Conservation (phyloP, 35 echinoderm and acorn worm genomes). For the Eucidaris tribuloides region DNA sequence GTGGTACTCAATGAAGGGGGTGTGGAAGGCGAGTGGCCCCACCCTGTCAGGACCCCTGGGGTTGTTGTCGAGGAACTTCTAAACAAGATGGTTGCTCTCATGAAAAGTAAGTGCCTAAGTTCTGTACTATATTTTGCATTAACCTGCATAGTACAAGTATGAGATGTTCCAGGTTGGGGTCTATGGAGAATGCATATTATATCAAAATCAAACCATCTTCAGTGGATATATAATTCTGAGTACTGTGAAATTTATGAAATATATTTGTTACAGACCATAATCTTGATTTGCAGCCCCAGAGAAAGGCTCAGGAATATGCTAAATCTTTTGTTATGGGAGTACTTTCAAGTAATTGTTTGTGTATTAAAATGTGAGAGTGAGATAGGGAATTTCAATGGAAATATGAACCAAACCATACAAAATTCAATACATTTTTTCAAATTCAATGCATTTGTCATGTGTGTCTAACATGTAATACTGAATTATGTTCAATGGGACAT, state of each 20-base stretch:
- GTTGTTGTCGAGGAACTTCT: slow-evolving; percentile 72
- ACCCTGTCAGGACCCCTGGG: slow-evolving; percentile 51
- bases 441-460: too few species aligned
- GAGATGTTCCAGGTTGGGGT: background rate
- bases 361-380: too few species aligned
- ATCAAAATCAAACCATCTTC: background rate
- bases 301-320: too few species aligned
- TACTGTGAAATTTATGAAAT: background rate
- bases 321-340: too few species aligned
- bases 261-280: background rate
- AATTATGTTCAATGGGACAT: too few species aligned
- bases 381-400: background rate
- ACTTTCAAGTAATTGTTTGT: too few species aligned
- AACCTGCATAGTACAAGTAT: background rate
- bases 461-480: too few species aligned
- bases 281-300: background rate
- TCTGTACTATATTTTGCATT: background rate
- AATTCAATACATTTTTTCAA: too few species aligned
- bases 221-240: background rate
- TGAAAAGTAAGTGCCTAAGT: slow-evolving; percentile 69
- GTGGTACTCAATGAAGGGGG: slow-evolving; percentile 49
- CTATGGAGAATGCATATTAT: background rate
- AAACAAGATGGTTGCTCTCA: slow-evolving; percentile 62
- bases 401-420: background rate
- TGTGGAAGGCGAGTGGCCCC: background rate